A percentile compares a stretch with the other conserved stretches of the same genome.
Evolutionary conservation across 2,888 invertebrate species (phyloP).

Genomic region (Nyleta sp.): DNA sequence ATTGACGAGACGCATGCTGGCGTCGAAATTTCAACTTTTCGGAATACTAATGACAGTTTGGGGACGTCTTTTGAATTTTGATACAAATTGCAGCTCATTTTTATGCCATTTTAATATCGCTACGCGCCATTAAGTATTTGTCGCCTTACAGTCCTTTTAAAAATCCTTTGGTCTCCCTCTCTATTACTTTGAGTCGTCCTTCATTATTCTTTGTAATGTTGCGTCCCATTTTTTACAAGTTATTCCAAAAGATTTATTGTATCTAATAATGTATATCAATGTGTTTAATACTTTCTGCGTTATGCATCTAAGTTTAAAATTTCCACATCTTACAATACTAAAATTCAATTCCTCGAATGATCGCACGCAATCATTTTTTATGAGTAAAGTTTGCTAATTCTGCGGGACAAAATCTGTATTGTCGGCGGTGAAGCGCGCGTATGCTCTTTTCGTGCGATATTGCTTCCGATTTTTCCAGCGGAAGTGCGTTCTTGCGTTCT

Average conservation of each 20-base stretch:
- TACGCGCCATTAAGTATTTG: slow-evolving; percentile 81
- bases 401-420: slow-evolving; percentile 44
- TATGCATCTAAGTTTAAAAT: slow-evolving; percentile 19
- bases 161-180: slow-evolving; percentile 66
- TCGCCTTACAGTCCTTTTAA: slow-evolving; percentile 69
- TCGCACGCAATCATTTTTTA: slow-evolving; percentile 50
- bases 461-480: slow-evolving; percentile 70
- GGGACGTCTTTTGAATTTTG: slow-evolving; percentile 78
- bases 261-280: slow-evolving; percentile 32
- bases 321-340: slow-evolving; percentile 11
- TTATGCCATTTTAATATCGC: slow-evolving; percentile 82
- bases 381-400: slow-evolving; percentile 60
- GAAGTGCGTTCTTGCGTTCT: slow-evolving; percentile 74
- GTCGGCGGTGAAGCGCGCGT: slow-evolving; percentile 26
- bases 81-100: slow-evolving; percentile 83
- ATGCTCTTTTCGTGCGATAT: slow-evolving; percentile 54
- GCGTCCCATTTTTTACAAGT: slow-evolving; percentile 51
- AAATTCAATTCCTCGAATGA: slow-evolving; percentile 50
- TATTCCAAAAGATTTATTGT: slow-evolving; percentile 48
- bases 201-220: slow-evolving; percentile 59
- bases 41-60: slow-evolving; percentile 69
- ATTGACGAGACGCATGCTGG: neutral
- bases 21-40: slow-evolving; percentile 4
- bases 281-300: slow-evolving; percentile 24
- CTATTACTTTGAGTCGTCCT: slow-evolving; percentile 46